Evolutionary conservation across 2,888 invertebrate species (phyloP), one percentile per base, ranked within the genome.

Genomic region (Amphipyra tragopoginis): DNA sequence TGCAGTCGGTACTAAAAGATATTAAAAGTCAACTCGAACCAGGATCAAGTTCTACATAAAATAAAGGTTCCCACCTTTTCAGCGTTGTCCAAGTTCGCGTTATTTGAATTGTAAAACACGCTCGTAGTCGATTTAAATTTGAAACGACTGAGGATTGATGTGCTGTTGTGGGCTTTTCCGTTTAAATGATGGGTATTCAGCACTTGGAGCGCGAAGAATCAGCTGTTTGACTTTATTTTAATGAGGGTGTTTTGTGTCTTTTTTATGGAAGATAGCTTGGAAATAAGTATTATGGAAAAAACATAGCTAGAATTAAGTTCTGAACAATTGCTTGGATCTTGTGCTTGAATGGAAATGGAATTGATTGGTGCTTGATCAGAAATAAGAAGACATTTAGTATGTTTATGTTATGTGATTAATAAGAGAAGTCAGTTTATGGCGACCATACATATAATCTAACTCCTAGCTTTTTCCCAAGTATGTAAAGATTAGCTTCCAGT

Each of bases 21-120:
- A 86, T 88, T 88, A 86, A 85, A 88, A 88, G 85, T 87, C 83
- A 80, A 83, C 86, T 85, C 76, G 75, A 77, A 58, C 61, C 55
- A 60, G 73, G 79, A 84, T 84, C 80, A 83, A 88, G 79, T 86
- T 77, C 65, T 85, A 81, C 84, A 86, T 86, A 86, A 86, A 86
- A 87, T 82, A 77, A 80, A 87, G 82, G 83, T 85, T 86, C 84
- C 79, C 84, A 87, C 88, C 85, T 87, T 81, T 79, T 71, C 77
- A 21, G 13, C 77, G 63, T 53, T 79, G 84, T 78, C 84, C 81
- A 86, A 88, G 81, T 87, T 86, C 72, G 64, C 72, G 61, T 63
- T 72, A 87, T 88, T 88, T 89, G 88, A 89, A 89, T 89, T 88
- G 88, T 86, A 87, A 88, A 89, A 84, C 84, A 81, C 70, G 75